Percentiles rank a stretch among this genome's conserved stretches.
Evolutionary conservation across 2,888 invertebrate genomes (phyloP).

Genomic region (Ceriagrion tenellum): DNA sequence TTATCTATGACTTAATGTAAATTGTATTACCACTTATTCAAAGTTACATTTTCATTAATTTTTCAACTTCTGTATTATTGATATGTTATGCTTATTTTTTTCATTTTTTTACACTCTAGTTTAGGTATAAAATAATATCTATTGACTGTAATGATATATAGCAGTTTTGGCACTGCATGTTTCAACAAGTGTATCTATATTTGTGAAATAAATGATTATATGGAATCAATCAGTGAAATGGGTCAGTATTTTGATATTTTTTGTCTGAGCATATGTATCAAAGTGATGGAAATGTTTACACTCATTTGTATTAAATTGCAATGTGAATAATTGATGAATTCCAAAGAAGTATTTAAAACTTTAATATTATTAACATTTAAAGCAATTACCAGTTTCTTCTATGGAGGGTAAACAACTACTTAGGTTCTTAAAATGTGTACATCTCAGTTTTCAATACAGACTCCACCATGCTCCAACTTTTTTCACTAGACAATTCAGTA

Average conservation of each 20-base stretch:
- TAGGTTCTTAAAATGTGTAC: too few species aligned
- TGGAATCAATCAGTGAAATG: constrained; percentile 50
- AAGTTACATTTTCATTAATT: constrained; percentile 42
- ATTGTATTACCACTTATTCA: constrained; percentile 19
- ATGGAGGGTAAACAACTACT: too few species aligned
- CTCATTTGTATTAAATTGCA: too few species aligned
- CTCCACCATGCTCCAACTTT: too few species aligned
- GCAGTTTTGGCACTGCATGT: constrained; percentile 66
- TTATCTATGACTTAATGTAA: constrained; percentile 13
- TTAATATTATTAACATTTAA: too few species aligned
- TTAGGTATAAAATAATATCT: constrained; percentile 29
- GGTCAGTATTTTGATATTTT: constrained; percentile 56
- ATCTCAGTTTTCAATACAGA: too few species aligned
- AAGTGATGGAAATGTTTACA: background rate
- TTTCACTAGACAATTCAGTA: too few species aligned
- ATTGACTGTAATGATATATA: constrained; percentile 57
- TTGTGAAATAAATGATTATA: constrained; percentile 54
- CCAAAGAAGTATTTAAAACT: too few species aligned
- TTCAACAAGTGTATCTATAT: constrained; percentile 54
- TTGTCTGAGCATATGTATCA: background rate
- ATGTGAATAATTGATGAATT: background rate
- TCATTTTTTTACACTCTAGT: constrained; percentile 42
- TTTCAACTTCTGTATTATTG: constrained; percentile 48
- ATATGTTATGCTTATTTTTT: constrained; percentile 61
- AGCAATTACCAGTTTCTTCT: too few species aligned